Percentiles rank a stretch among this genome's conserved stretches.
Conservation (phyloP, 2,797 vertebrate genomes). For the Diceros bicornis region DNA sequence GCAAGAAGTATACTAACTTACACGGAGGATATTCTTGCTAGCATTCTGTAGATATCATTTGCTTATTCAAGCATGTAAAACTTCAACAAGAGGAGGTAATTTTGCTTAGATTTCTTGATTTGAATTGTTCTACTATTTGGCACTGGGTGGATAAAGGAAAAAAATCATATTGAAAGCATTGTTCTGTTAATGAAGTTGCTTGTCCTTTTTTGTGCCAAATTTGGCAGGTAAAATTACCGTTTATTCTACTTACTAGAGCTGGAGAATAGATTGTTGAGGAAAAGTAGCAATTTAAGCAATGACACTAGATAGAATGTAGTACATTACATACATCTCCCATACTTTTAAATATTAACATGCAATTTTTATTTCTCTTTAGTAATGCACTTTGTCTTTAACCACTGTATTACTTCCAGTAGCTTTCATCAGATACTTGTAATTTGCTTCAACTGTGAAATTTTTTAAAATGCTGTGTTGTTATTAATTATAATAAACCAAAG, state of each 20-base stretch:
- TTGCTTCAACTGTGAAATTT: conserved; percentile 63
- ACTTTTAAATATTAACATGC: conserved; percentile 71
- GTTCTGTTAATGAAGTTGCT: conserved; percentile 86
- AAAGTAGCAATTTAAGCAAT: conserved; percentile 85
- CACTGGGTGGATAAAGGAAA: conserved; percentile 76
- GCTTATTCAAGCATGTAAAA: conserved; percentile 84
- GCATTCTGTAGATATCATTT: conserved; percentile 75
- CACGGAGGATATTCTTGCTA: conserved; percentile 53
- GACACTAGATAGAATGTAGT: conserved; percentile 69
- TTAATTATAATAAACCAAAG: conserved; percentile 72
- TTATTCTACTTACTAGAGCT: conserved; percentile 80
- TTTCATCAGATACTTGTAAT: conserved; percentile 50
- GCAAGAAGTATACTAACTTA: conserved; percentile 52
- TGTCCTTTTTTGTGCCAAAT: conserved; percentile 81
- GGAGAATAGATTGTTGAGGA: conserved; percentile 78
- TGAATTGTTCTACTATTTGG: conserved; percentile 84
- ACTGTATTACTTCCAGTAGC: conserved; percentile 6
- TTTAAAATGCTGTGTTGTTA: conserved; percentile 45
- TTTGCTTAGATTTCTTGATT: conserved; percentile 85
- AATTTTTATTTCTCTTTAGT: conserved; percentile 71
- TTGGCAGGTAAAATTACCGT: conserved; percentile 86
- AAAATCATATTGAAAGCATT: conserved; percentile 85
- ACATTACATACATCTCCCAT: conserved; percentile 71
- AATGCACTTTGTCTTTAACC: conserved; percentile 47
- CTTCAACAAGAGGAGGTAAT: conserved; percentile 84